Evolutionary conservation across 1,140 invertebrate species (phyloP).

Genomic region (Drosophila micromelanica): DNA sequence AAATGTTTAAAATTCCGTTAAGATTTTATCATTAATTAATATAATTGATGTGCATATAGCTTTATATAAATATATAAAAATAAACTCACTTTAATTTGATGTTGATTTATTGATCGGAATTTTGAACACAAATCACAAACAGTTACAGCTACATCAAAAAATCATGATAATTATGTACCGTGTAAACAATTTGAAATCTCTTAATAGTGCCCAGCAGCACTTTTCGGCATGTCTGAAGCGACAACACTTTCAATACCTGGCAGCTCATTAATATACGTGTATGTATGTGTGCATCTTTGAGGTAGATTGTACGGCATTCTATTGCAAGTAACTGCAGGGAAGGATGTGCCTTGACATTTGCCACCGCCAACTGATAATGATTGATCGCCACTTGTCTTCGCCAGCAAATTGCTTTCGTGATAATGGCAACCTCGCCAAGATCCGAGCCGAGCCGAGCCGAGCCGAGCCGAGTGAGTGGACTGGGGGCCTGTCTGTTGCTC

Average conservation of each 20-base stretch:
- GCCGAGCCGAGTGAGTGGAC: conserved; percentile 28
- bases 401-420: conserved; percentile 61
- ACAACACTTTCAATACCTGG: conserved; percentile 41
- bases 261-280: conserved; percentile 55
- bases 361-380: conserved; percentile 61
- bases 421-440: conserved; percentile 63
- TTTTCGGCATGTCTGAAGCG: conserved; percentile 10
- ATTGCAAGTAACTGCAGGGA: conserved; percentile 37
- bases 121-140: neutral
- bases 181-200: conserved; percentile 13
- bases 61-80: too few species aligned
- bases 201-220: conserved; percentile 40
- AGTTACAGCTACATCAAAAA: too few species aligned
- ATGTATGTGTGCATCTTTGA: too few species aligned
- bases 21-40: too few species aligned
- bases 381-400: conserved; percentile 45
- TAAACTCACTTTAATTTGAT: neutral
- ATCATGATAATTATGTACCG: conserved; percentile 8
- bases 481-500: conserved; percentile 27
- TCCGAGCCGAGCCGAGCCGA: conserved; percentile 1
- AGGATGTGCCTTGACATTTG: conserved; percentile 79
- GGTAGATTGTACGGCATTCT: conserved; percentile 40
- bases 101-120: too few species aligned
- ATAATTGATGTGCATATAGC: too few species aligned
- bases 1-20: too few species aligned